phyloP scores from a whole-genome alignment of 2,113 vertebrate genomes.

The Ranitomeya imitator region DNA sequence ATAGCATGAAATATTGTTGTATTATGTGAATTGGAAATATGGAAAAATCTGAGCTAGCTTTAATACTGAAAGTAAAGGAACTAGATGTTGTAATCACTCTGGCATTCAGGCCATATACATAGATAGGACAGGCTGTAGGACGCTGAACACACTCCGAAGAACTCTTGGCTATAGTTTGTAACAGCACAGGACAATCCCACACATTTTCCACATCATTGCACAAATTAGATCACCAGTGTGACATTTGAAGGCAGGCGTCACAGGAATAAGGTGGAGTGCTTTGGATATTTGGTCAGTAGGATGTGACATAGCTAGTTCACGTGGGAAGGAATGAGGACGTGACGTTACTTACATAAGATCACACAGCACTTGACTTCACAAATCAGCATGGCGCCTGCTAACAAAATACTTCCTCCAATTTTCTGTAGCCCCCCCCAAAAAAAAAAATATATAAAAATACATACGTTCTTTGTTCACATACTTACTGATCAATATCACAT shows the following conservation, averaged over 20 bases:
- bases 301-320: slow-evolving; percentile 26
- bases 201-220: slow-evolving; percentile 1
- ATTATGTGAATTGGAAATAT: not conserved
- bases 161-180: not conserved
- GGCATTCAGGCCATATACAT: not conserved
- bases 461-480: not conserved
- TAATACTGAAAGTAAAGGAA: not conserved
- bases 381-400: slow-evolving; percentile 17
- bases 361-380: slow-evolving; percentile 9
- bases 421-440: not conserved
- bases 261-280: not conserved
- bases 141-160: not conserved
- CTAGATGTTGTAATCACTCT: not conserved
- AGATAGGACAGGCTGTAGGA: not conserved
- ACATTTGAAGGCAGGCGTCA: not conserved
- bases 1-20: not conserved
- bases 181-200: slow-evolving; percentile 18
- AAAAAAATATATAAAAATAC: slow-evolving; percentile 11
- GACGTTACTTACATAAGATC: slow-evolving; percentile 48
- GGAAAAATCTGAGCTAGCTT: not conserved
- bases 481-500: not conserved
- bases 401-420: slow-evolving; percentile 8
- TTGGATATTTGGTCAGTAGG: slow-evolving; percentile 19
- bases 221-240: slow-evolving; percentile 20
- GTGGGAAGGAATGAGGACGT: slow-evolving; percentile 48